These are phyloP conservation scores for Cylindroiulus punctatus DNA, from an alignment of 2,888 invertebrate genomes.

Conservation along the genomic window DNA sequence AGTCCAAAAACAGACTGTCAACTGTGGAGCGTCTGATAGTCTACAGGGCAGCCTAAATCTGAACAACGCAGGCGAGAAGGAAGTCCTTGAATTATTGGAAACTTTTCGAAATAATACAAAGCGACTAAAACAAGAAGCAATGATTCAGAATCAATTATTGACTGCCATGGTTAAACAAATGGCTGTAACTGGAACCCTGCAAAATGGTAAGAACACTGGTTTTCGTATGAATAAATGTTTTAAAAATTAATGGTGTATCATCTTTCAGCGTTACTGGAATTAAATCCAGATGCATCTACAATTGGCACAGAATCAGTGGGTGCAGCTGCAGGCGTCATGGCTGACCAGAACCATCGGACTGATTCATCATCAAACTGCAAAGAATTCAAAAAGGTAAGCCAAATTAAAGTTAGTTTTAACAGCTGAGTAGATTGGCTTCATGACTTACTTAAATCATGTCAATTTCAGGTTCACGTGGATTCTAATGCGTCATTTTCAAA, in stretches of 20 bases:
- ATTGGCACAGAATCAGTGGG: neutral
- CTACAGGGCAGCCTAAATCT: neutral
- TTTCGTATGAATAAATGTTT: neutral
- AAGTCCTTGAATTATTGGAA: slow-evolving; percentile 19
- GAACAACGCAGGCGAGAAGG: slow-evolving; percentile 6
- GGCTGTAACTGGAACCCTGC: slow-evolving; percentile 9
- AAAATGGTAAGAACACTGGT: slow-evolving; percentile 29
- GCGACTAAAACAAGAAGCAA: slow-evolving; percentile 48
- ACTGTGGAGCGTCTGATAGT: neutral
- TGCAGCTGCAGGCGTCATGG: neutral
- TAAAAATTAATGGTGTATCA: neutral
- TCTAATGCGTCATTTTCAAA: neutral
- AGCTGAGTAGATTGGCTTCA: neutral
- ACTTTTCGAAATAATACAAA: slow-evolving; percentile 31
- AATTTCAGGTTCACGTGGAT: neutral
- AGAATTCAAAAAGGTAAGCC: neutral
- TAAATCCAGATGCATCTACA: neutral
- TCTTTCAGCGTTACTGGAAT: neutral
- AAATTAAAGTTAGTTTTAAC: neutral
- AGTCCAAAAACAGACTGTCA: slow-evolving; percentile 35
- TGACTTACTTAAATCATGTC: neutral
- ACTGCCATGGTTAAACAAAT: slow-evolving; percentile 29
- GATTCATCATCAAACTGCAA: neutral
- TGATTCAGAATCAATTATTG: slow-evolving; percentile 26
- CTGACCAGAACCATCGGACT: neutral